Evolutionary conservation across 2,113 vertebrate species (phyloP).

Genomic region (Syngnathoides biaculeatus): DNA sequence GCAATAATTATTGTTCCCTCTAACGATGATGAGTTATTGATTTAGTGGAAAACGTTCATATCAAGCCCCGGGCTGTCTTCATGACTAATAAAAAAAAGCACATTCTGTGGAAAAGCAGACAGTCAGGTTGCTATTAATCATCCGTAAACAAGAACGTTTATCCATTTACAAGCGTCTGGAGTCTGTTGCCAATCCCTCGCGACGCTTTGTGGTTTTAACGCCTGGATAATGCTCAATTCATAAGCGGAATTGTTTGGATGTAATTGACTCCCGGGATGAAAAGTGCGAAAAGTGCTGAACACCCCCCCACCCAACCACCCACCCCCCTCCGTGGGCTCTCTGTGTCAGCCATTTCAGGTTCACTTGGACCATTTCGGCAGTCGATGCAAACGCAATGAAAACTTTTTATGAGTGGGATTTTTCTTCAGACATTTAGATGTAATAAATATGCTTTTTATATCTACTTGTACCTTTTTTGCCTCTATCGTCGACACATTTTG

Average conservation of each 20-base stretch:
- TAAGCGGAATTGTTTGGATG: neutral
- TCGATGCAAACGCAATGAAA: too few relatives aligned
- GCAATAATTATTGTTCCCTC: neutral
- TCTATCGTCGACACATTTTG: too few relatives aligned
- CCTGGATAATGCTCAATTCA: neutral
- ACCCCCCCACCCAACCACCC: too few relatives aligned
- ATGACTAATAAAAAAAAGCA: neutral
- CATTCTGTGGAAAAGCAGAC: neutral
- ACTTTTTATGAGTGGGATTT: too few relatives aligned
- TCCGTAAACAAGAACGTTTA: neutral
- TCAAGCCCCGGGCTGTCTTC: neutral
- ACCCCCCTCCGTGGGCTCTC: too few relatives aligned
- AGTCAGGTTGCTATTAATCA: neutral
- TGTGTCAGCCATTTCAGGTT: too few relatives aligned
- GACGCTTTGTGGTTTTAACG: neutral
- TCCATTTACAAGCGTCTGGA: neutral
- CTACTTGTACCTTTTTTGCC: too few relatives aligned
- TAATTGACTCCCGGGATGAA: neutral
- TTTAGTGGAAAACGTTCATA: neutral
- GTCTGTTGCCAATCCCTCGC: neutral
- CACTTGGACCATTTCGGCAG: too few relatives aligned
- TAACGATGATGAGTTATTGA: slow-evolving; percentile 4
- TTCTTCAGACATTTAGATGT: too few relatives aligned
- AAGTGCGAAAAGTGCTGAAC: neutral
- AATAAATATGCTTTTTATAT: too few relatives aligned